Evolutionary conservation across 92 coral and sea anemone species (phyloP), one percentile per base, ranked within the genome.

Genomic region (Desmophyllum pertusum): DNA sequence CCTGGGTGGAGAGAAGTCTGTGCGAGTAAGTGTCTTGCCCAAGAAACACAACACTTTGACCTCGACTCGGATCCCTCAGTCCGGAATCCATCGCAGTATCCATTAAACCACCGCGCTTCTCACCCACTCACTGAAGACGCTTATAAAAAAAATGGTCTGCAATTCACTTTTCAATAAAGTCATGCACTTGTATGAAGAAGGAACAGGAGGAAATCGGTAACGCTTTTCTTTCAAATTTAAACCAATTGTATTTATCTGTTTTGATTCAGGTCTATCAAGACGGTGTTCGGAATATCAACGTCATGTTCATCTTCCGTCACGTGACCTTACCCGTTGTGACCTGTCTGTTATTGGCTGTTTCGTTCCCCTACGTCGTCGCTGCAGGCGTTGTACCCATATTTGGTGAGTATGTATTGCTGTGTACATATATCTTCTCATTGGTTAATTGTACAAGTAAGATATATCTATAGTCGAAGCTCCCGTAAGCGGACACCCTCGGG

Each of bases 301-400:
- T 95, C 83, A 67, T 90, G 51, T 91, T 88, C 76, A 87, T 96
- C 59, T 84, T 96, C 33, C 92, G 91, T 42, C 91, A 87, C 69
- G 95, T 96, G 29, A 92, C 95, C 57, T 70, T 94, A 37, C 99
- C 99, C 30, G 99, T 96, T 37, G 89, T 95, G 30, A 62, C 88
- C 6, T 87, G 93, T 71, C 95, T 96, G 13, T 66, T 92, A 33
- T 84, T 96, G 72, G 94, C 98, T 53, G 92, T 96, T 38, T 92
- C 98, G 51, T 83, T 93, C 35, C 99, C 99, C 18, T 96, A 96
- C 88, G 95, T 96, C 74, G 81, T 92, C 15, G 99, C 95, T 63
- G 95, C 94, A 52, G 96, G 97, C 33, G 39, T 92, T 25, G 69
- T 96, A 45, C 99, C 99, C 23, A 79, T 94, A 64, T 89, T 96